Conservation (phyloP, 1,140 invertebrate genomes). For the Dinoponera quadriceps region DNA sequence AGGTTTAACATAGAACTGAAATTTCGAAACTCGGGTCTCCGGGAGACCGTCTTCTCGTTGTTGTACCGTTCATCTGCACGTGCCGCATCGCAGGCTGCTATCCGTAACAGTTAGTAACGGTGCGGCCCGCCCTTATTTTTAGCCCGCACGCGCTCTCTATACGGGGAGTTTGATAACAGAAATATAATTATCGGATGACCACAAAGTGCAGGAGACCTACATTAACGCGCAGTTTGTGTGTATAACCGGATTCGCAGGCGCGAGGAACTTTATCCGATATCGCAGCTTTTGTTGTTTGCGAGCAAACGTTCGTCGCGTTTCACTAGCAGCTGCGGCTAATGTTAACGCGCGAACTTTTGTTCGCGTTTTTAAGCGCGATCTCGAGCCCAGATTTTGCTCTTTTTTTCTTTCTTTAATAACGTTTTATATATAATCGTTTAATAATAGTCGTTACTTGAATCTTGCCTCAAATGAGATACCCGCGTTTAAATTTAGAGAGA, state of each 20-base stretch:
- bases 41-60: background rate
- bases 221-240: conserved; percentile 31
- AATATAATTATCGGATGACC: conserved; percentile 58
- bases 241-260: conserved; percentile 62
- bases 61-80: background rate
- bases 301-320: conserved; percentile 41
- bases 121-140: conserved; percentile 45
- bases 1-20: too few species aligned
- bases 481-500: too few species aligned
- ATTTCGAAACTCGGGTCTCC: too few species aligned
- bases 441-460: too few species aligned
- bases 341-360: conserved; percentile 52
- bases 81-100: background rate
- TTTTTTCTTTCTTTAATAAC: too few species aligned
- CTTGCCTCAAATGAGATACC: too few species aligned
- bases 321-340: conserved; percentile 15
- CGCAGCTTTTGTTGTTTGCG: conserved; percentile 49
- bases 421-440: too few species aligned
- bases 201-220: conserved; percentile 51
- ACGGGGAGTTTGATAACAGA: conserved; percentile 39
- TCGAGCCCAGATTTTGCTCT: background rate
- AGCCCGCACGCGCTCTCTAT: background rate
- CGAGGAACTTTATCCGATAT: conserved; percentile 61
- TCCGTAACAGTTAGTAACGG: conserved; percentile 18
- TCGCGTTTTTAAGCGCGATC: background rate